phyloP scores from a whole-genome alignment of 2,113 vertebrate genomes.

The Odobenus rosmarus region DNA sequence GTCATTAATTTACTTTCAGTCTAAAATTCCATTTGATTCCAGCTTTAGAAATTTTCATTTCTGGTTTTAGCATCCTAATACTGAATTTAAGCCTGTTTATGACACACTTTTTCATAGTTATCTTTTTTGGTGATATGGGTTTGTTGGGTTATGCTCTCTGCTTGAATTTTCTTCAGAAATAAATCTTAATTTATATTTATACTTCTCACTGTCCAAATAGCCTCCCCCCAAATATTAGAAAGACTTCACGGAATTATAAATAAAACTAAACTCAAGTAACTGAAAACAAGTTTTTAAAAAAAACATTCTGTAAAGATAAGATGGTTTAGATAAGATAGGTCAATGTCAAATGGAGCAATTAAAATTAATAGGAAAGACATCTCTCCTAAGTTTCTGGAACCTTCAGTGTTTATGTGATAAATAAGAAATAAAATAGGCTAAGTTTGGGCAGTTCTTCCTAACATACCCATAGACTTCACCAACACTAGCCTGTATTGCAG shows the following conservation, averaged over 20 bases:
- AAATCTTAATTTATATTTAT: neutral
- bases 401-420: neutral
- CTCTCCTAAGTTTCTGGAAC: neutral
- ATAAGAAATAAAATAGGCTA: neutral
- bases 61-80: neutral
- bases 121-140: neutral
- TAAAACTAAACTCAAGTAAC: neutral
- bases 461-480: neutral
- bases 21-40: slow-evolving; percentile 6
- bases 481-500: neutral
- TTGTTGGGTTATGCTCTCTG: neutral
- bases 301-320: neutral
- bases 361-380: neutral
- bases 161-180: neutral
- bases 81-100: neutral
- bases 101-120: neutral
- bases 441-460: neutral
- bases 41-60: neutral
- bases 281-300: neutral
- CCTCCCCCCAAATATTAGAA: slow-evolving; percentile 1
- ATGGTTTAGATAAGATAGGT: neutral
- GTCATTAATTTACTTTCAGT: neutral
- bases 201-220: neutral
- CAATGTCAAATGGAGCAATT: neutral
- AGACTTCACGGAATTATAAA: neutral